Evolutionary conservation across 1,140 invertebrate genomes (phyloP), one percentile per base, ranked within the genome.

Genomic region (Vanessa atalanta): DNA sequence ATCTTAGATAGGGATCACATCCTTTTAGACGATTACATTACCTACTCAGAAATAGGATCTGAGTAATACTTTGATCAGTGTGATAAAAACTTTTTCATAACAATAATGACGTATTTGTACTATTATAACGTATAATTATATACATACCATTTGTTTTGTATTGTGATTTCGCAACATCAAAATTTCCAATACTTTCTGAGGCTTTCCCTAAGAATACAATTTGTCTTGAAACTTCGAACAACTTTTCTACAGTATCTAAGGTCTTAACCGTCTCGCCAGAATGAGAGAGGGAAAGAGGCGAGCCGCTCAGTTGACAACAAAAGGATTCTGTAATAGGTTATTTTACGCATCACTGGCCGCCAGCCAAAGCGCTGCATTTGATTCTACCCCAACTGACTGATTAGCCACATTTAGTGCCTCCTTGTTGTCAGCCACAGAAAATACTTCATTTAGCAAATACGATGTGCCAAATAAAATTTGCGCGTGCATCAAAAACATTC

Each of bases 291-390:
- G 66, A 79, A 82, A 80, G 76, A 83, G 65, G 66, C 72, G 69
- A 64, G 74, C 77, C 72, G 71, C 69, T 72, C 68, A 69, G 76
- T 80, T 82, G 77, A 81, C 82, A 84, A 87, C 81, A 89, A 87
- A 83, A 87, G 84, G 77, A 84, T 77, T 69, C 61, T 63, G 77
- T 85, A 87, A 87, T 87, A 84, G 88, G 79, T 87, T 85, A 85
- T 89, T 87, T 87, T 80, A 77, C 84, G 85, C 85, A 80, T 80
- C 82, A 83, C 80, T 87, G 86, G 82, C 76, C 75, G 68, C 69
- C 78, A 80, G 79, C 82, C 86, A 87, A 86, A 77, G 81, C 73
- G 73, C 76, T 79, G 81, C 82, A 79, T 87, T 84, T 73, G 70
- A 78, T 81, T 85, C 73, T 60, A 47, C 57, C 73, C 70, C 70